A percentile compares a stretch with the other conserved stretches of the same genome.
Evolutionary conservation across 2,113 vertebrate genomes (phyloP).

Genomic region (Tricholaema leucomelas): DNA sequence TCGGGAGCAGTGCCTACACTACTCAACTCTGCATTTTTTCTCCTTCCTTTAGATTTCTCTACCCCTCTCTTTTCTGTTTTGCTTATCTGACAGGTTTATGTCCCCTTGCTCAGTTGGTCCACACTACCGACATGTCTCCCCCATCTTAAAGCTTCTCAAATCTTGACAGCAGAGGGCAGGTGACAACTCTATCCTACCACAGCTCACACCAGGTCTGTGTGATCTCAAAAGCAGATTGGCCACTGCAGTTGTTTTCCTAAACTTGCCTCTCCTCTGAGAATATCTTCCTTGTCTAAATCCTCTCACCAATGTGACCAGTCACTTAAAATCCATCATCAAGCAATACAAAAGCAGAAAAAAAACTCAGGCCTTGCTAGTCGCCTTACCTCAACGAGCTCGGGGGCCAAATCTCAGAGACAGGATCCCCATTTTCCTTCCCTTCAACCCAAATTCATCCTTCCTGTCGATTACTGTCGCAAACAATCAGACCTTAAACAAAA

Average conservation of each 20-base stretch:
- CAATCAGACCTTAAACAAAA: conserved; percentile 16
- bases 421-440: neutral
- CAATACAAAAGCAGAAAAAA: neutral
- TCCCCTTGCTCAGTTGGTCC: neutral
- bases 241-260: neutral
- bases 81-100: neutral
- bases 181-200: accelerated
- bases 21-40: neutral
- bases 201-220: neutral
- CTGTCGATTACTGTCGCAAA: neutral
- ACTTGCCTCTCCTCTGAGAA: neutral
- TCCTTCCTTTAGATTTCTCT: neutral
- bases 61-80: neutral
- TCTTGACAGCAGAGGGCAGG: neutral
- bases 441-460: neutral
- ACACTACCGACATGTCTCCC: accelerated
- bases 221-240: neutral
- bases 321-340: neutral
- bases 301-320: neutral
- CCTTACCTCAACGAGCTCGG: neutral
- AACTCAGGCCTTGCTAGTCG: neutral
- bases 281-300: neutral
- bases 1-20: accelerated
- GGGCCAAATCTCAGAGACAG: neutral
- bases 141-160: neutral